Percentiles rank a stretch among this genome's conserved stretches.
These are phyloP conservation scores for Littorina saxatilis DNA, from an alignment of 1,140 invertebrate species.

Conservation along the genomic window DNA sequence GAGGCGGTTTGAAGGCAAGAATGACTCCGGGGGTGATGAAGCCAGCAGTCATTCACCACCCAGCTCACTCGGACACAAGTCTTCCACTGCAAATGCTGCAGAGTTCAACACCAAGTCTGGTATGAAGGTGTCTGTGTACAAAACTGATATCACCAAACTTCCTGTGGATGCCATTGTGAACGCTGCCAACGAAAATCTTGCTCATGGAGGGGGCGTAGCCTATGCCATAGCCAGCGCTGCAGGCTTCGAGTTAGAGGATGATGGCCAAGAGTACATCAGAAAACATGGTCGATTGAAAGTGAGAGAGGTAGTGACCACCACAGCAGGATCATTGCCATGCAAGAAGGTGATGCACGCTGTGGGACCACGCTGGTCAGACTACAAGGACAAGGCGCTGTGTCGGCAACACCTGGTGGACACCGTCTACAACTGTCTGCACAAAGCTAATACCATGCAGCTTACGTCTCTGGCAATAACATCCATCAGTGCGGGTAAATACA, in stretches of 20 bases:
- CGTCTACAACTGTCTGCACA: constrained; percentile 47
- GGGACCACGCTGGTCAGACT: constrained; percentile 49
- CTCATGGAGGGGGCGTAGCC: constrained; percentile 90
- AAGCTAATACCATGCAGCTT: constrained; percentile 36
- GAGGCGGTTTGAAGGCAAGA: not conserved
- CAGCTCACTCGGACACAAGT: not conserved
- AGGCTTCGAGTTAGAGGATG: constrained; percentile 45
- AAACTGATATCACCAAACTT: constrained; percentile 88
- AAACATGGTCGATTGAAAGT: constrained; percentile 43
- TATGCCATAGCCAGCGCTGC: constrained; percentile 82
- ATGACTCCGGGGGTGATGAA: too few species aligned
- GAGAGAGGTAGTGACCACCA: constrained; percentile 48
- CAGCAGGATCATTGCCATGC: constrained; percentile 52
- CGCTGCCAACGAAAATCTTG: constrained; percentile 87
- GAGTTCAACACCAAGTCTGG: not conserved
- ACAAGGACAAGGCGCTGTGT: constrained; percentile 45
- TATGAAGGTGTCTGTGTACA: constrained; percentile 50
- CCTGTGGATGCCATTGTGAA: constrained; percentile 94
- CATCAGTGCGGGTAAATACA: constrained; percentile 56
- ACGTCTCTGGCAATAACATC: constrained; percentile 55
- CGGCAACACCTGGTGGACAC: constrained; percentile 44
- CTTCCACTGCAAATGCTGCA: not conserved
- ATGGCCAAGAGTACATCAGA: constrained; percentile 49
- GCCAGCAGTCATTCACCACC: not conserved
- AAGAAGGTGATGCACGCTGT: constrained; percentile 59